Percentiles rank a stretch among this genome's conserved stretches.
Evolutionary conservation across 2,113 vertebrate genomes (phyloP).

Genomic region (Brachirus orientalis): DNA sequence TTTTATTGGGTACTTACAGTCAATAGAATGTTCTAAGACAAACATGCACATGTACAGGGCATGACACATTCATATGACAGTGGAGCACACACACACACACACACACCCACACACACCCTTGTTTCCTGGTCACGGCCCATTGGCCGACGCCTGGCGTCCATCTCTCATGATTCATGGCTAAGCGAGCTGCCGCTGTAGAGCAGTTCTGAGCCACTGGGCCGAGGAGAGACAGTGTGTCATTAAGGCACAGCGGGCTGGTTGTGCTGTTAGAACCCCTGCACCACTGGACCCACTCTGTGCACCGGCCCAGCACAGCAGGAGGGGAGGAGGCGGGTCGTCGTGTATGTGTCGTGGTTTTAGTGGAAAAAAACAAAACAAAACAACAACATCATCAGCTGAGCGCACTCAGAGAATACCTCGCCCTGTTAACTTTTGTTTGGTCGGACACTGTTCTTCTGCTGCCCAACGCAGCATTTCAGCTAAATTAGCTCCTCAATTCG

Average conservation of each 20-base stretch:
- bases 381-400: slow-evolving; percentile 42
- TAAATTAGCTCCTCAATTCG: slow-evolving; percentile 57
- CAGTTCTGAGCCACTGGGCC: slow-evolving; percentile 74
- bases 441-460: slow-evolving; percentile 19
- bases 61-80: slow-evolving; percentile 34
- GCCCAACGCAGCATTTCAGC: slow-evolving; percentile 16
- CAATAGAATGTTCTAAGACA: too few relatives aligned
- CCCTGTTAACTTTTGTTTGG: slow-evolving; percentile 39
- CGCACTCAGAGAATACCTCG: slow-evolving; percentile 13
- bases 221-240: slow-evolving; percentile 68
- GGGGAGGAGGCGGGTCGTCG: slow-evolving; percentile 32
- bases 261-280: slow-evolving; percentile 48
- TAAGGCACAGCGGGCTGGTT: slow-evolving; percentile 68
- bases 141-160: slow-evolving; percentile 68
- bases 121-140: slow-evolving; percentile 72
- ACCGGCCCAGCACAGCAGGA: slow-evolving; percentile 29
- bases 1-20: too few relatives aligned
- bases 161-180: slow-evolving; percentile 74
- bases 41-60: slow-evolving; percentile 16
- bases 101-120: slow-evolving; percentile 45
- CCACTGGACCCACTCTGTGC: slow-evolving; percentile 26
- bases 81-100: slow-evolving; percentile 18
- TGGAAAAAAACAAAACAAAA: slow-evolving; percentile 26
- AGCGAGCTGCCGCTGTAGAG: slow-evolving; percentile 64
- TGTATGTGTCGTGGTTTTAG: slow-evolving; percentile 32